Conservation (phyloP, 2,113 vertebrate species). For the Rafetus swinhoei region DNA sequence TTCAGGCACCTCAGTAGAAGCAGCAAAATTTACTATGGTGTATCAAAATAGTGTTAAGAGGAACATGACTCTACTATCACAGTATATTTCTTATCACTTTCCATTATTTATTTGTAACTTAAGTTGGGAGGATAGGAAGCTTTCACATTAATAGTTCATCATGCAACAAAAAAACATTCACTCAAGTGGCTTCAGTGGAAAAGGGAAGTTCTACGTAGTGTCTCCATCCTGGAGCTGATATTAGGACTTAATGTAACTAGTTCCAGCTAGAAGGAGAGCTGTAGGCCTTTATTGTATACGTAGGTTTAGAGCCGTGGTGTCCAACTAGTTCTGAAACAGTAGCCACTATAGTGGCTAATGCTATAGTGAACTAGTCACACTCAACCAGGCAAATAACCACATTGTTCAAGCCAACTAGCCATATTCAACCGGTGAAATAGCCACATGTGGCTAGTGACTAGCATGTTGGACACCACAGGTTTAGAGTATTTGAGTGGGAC, state of each 20-base stretch:
- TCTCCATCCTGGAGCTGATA: background rate
- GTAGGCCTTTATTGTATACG: fast-evolving
- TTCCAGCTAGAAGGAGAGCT: background rate
- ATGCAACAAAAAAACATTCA: constrained; percentile 7
- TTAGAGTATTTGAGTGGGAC: background rate
- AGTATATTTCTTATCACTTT: constrained; percentile 34
- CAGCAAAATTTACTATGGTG: constrained; percentile 2
- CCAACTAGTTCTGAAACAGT: too few relatives aligned
- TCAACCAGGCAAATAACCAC: too few relatives aligned
- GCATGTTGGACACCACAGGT: too few relatives aligned
- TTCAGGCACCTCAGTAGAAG: background rate
- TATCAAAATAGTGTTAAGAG: constrained; percentile 19
- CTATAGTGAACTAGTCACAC: too few relatives aligned
- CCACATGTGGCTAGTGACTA: too few relatives aligned
- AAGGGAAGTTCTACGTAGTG: background rate
- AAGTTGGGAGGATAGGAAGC: constrained; percentile 12
- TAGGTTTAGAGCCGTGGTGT: background rate
- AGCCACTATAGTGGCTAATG: too few relatives aligned
- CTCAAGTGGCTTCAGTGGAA: background rate
- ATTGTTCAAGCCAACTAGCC: too few relatives aligned
- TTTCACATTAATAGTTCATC: background rate
- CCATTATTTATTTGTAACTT: constrained; percentile 28
- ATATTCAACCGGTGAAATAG: too few relatives aligned
- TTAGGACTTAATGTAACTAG: background rate
- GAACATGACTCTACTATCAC: constrained; percentile 35